Percentiles rank a stretch among this genome's conserved stretches.
Evolutionary conservation across 1,140 invertebrate genomes (phyloP).

Genomic region (Drosophila lacteicornis): DNA sequence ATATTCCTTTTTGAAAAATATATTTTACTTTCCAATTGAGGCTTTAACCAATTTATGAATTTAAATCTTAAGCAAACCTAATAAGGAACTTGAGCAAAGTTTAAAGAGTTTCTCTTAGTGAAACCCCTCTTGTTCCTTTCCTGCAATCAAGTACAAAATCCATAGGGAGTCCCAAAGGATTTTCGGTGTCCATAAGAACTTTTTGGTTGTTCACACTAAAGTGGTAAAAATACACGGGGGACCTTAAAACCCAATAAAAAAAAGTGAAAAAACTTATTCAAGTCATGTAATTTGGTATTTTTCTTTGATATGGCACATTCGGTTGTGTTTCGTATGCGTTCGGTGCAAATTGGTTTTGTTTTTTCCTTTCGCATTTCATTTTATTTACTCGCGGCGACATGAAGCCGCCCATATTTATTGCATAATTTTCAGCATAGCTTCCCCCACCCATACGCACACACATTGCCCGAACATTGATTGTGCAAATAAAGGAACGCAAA

Average conservation of each 20-base stretch:
- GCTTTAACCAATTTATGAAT: not conserved
- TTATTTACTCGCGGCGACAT: conserved; percentile 48
- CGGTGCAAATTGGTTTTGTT: conserved; percentile 50
- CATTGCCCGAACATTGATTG: conserved; percentile 26
- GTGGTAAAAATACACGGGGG: conserved; percentile 37
- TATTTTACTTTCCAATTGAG: too few relatives aligned
- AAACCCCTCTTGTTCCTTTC: not conserved
- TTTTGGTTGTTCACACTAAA: conserved; percentile 36
- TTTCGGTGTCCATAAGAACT: conserved; percentile 44
- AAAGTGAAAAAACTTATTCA: conserved; percentile 39
- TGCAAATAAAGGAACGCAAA: conserved; percentile 40
- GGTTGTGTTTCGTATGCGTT: conserved; percentile 48
- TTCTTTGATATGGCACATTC: conserved; percentile 52
- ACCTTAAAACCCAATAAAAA: not conserved
- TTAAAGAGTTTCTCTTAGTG: conserved; percentile 4
- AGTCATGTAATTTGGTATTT: conserved; percentile 52
- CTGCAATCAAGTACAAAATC: conserved; percentile 36
- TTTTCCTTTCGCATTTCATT: conserved; percentile 33
- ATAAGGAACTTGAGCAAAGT: not conserved
- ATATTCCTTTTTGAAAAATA: too few relatives aligned
- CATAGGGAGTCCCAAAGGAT: conserved; percentile 30
- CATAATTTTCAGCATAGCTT: conserved; percentile 51
- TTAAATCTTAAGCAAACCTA: not conserved
- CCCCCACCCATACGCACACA: not conserved
- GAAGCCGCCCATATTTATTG: conserved; percentile 62